Conservation (phyloP, 2,888 invertebrate genomes). For the Leucophenga montana region DNA sequence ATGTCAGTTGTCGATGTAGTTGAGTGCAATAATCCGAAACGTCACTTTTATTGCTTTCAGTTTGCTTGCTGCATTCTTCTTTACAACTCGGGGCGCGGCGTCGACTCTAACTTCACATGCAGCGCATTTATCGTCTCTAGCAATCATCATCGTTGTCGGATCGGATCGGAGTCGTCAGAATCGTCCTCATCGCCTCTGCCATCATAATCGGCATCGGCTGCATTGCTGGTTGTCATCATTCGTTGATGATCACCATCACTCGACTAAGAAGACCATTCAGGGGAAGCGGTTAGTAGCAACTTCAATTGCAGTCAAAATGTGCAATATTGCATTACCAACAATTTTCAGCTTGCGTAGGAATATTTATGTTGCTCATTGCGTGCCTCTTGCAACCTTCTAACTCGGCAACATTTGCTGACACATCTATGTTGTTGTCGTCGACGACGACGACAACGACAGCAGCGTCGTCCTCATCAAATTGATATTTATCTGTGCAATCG, state of each 20-base stretch:
- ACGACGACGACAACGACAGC: background rate
- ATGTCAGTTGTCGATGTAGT: constrained; percentile 25
- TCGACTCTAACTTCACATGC: constrained; percentile 28
- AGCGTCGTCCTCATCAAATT: background rate
- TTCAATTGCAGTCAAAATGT: background rate
- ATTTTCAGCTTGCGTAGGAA: constrained; percentile 2
- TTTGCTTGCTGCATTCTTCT: constrained; percentile 27
- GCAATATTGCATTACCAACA: constrained; percentile 1
- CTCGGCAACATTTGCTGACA: constrained; percentile 15
- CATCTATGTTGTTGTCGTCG: background rate
- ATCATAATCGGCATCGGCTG: constrained; percentile 57
- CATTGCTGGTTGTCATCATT: constrained; percentile 46
- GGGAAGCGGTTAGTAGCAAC: background rate
- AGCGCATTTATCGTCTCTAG: constrained; percentile 34
- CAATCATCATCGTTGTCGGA: constrained; percentile 42
- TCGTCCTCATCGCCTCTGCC: background rate
- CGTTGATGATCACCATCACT: constrained; percentile 12
- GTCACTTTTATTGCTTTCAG: constrained; percentile 34
- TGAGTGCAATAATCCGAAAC: constrained; percentile 33
- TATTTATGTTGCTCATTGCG: background rate
- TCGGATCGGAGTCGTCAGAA: background rate
- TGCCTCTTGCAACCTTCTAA: background rate
- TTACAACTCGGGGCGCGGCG: constrained; percentile 28
- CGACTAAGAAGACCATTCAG: background rate
- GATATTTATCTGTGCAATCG: constrained; percentile 26